phyloP scores from a whole-genome alignment of 2,888 invertebrate genomes.

The Nephrotoma appendiculata region DNA sequence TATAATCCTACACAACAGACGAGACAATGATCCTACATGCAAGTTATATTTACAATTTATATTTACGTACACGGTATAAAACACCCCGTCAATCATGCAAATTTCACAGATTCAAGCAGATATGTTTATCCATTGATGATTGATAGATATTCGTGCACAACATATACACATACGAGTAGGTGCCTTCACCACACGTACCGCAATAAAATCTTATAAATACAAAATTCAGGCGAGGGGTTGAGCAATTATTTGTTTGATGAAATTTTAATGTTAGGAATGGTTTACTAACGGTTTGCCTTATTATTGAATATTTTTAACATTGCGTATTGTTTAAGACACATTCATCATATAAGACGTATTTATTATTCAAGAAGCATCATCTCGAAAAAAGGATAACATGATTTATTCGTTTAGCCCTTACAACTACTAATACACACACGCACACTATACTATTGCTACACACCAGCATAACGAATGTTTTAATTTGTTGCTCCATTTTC shows the following conservation, averaged over 20 bases:
- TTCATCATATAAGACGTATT: too few relatives aligned
- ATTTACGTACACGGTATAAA: not conserved
- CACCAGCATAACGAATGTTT: not conserved
- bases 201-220: not conserved
- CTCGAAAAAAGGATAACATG: too few relatives aligned
- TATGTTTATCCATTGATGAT: not conserved
- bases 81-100: not conserved
- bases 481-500: not conserved
- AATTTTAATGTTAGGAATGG: too few relatives aligned
- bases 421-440: too few relatives aligned
- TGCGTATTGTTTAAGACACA: too few relatives aligned
- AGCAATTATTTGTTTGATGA: too few relatives aligned
- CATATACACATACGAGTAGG: too few relatives aligned
- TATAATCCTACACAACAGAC: not conserved
- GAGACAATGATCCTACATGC: not conserved
- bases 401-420: too few relatives aligned
- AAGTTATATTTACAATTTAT: not conserved
- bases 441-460: too few relatives aligned
- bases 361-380: too few relatives aligned
- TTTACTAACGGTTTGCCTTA: too few relatives aligned
- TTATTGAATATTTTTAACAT: too few relatives aligned
- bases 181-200: not conserved
- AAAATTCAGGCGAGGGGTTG: not conserved
- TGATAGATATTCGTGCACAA: not conserved
- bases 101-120: not conserved